phyloP scores from a whole-genome alignment of 2,797 vertebrate species.

The Streptopelia turtur region DNA sequence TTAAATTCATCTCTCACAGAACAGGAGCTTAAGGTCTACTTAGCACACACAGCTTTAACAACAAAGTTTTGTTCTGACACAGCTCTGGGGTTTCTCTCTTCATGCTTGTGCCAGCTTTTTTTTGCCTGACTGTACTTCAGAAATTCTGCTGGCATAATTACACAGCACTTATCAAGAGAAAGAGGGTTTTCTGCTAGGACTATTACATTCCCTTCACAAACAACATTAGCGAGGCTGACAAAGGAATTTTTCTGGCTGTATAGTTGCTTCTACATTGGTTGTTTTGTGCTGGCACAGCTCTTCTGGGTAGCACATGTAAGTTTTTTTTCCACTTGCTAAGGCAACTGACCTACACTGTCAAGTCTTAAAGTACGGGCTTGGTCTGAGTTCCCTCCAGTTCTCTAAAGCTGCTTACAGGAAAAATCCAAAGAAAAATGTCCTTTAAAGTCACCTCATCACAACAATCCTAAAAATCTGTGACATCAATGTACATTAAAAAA shows the following conservation, averaged over 20 bases:
- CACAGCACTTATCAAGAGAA: neutral
- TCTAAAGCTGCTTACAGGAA: neutral
- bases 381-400: neutral
- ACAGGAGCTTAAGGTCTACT: neutral
- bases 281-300: slow-evolving; percentile 24
- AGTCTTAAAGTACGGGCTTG: neutral
- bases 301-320: neutral
- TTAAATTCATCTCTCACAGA: neutral
- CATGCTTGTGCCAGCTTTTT: neutral
- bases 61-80: neutral
- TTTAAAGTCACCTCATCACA: neutral
- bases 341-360: neutral
- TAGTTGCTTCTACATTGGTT: neutral
- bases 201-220: slow-evolving; percentile 21
- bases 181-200: slow-evolving; percentile 20
- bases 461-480: neutral
- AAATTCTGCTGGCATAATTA: slow-evolving; percentile 44
- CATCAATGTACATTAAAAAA: neutral
- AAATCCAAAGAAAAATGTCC: neutral
- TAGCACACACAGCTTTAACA: neutral
- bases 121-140: slow-evolving; percentile 47
- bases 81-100: neutral
- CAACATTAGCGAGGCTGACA: slow-evolving; percentile 28
- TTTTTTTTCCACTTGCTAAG: neutral
- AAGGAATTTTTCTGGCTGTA: slow-evolving; percentile 38